Evolutionary conservation across 2,888 invertebrate species (phyloP).

Genomic region (Drosophila birchii): DNA sequence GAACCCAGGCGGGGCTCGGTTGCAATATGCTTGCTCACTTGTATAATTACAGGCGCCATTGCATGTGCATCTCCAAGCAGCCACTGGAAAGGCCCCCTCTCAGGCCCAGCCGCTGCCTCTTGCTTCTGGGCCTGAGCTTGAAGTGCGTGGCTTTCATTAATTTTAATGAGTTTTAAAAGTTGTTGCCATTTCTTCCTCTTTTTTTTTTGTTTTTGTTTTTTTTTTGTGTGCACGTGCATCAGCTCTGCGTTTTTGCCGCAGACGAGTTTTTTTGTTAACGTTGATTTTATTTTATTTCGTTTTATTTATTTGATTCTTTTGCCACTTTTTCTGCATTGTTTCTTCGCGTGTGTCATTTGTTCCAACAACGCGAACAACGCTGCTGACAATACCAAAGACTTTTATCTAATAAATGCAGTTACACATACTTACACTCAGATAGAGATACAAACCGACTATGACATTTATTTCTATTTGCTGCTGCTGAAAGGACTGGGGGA

Average conservation of each 20-base stretch:
- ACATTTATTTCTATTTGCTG: slow-evolving; percentile 65
- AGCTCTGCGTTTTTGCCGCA: slow-evolving; percentile 18
- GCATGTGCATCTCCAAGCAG: slow-evolving; percentile 47
- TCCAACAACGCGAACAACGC: slow-evolving; percentile 23
- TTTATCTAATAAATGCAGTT: slow-evolving; percentile 51
- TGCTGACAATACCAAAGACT: slow-evolving; percentile 25
- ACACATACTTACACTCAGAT: slow-evolving; percentile 2
- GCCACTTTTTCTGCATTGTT: slow-evolving; percentile 9
- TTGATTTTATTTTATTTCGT: slow-evolving; percentile 40
- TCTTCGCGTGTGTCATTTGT: background rate
- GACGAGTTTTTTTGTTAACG: slow-evolving; percentile 32
- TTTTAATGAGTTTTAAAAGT: slow-evolving; percentile 80
- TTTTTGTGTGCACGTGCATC: background rate
- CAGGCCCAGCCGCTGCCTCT: slow-evolving; percentile 11
- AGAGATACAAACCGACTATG: slow-evolving; percentile 18
- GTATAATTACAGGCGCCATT: slow-evolving; percentile 77
- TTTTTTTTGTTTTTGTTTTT: slow-evolving; percentile 4
- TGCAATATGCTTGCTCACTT: slow-evolving; percentile 80
- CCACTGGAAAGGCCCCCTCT: background rate
- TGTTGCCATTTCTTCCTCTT: slow-evolving; percentile 67
- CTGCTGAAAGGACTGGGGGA: slow-evolving; percentile 33
- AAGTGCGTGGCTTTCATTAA: slow-evolving; percentile 80
- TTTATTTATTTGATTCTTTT: slow-evolving; percentile 61
- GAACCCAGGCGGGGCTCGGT: slow-evolving; percentile 18
- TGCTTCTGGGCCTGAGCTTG: slow-evolving; percentile 47